These are phyloP conservation scores for Gobio occitaniae DNA, from an alignment of 2,797 vertebrate genomes.

Conservation along the genomic window DNA sequence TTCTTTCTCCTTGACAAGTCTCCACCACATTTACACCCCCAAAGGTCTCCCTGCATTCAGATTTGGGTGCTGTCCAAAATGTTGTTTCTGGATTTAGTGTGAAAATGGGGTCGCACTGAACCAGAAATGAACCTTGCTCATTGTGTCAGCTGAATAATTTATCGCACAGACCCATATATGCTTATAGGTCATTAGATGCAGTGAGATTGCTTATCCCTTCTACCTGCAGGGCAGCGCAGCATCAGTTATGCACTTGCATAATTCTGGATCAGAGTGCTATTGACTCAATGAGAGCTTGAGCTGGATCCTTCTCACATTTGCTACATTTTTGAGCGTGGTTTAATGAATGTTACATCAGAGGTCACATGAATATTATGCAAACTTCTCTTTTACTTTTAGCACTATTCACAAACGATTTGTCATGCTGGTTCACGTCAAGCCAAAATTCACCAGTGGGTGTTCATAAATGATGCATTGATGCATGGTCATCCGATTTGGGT, in stretches of 20 bases:
- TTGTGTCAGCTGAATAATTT: slow-evolving; percentile 52
- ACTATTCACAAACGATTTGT: background rate
- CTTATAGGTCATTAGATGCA: slow-evolving; percentile 54
- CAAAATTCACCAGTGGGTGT: background rate
- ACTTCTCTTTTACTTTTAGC: background rate
- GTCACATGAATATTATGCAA: background rate
- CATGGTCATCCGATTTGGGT: background rate
- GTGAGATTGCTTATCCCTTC: slow-evolving; percentile 42
- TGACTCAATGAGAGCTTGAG: background rate
- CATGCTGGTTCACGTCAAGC: background rate
- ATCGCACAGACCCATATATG: slow-evolving; percentile 46
- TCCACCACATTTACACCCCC: slow-evolving; percentile 50
- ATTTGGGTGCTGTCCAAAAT: slow-evolving; percentile 36
- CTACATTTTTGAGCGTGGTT: slow-evolving; percentile 1
- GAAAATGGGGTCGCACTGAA: slow-evolving; percentile 45
- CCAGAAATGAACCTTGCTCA: slow-evolving; percentile 35
- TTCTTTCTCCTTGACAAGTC: slow-evolving; percentile 39
- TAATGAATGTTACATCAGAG: slow-evolving; percentile 11
- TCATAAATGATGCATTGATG: background rate
- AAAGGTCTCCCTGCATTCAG: slow-evolving; percentile 43
- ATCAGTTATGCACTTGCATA: slow-evolving; percentile 51
- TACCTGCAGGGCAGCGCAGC: slow-evolving; percentile 35
- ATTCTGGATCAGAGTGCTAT: slow-evolving; percentile 30
- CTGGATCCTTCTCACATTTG: slow-evolving; percentile 1
- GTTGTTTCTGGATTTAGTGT: slow-evolving; percentile 41